Conservation (phyloP, 2,797 vertebrate genomes). For the Netta rufina region DNA sequence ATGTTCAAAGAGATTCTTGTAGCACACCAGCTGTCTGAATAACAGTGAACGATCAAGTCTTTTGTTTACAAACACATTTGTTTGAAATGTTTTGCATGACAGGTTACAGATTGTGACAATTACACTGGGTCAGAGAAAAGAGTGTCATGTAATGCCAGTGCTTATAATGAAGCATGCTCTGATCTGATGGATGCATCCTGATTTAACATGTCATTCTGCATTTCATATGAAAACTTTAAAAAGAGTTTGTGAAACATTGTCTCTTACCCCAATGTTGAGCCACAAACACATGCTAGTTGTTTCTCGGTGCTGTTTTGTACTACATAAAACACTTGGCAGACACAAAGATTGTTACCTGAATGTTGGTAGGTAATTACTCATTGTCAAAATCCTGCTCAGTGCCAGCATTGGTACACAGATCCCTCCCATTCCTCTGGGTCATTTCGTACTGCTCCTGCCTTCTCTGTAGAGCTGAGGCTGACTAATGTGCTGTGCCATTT, state of each 20-base stretch:
- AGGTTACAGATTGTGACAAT: slow-evolving; percentile 24
- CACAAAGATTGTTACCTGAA: not conserved
- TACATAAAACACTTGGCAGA: not conserved
- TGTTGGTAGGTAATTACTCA: not conserved
- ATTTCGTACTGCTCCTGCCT: not conserved
- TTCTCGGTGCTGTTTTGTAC: not conserved
- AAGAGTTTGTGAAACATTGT: not conserved
- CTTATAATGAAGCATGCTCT: not conserved
- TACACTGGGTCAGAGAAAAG: not conserved
- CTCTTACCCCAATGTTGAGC: not conserved
- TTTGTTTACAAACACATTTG: not conserved
- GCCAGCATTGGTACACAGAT: not conserved
- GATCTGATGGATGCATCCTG: not conserved
- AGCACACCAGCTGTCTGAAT: not conserved
- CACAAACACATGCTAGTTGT: not conserved
- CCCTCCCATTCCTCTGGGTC: not conserved
- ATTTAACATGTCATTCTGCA: not conserved
- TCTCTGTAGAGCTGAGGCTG: not conserved
- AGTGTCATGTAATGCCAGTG: not conserved
- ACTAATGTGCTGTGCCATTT: not conserved
- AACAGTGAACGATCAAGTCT: not conserved
- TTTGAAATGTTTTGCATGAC: slow-evolving; percentile 23
- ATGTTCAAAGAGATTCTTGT: not conserved
- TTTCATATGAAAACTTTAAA: not conserved
- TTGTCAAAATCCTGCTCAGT: not conserved